Evolutionary conservation across 2,888 invertebrate genomes (phyloP), one percentile per base, ranked within the genome.

Genomic region (Drosophila nigricruria): DNA sequence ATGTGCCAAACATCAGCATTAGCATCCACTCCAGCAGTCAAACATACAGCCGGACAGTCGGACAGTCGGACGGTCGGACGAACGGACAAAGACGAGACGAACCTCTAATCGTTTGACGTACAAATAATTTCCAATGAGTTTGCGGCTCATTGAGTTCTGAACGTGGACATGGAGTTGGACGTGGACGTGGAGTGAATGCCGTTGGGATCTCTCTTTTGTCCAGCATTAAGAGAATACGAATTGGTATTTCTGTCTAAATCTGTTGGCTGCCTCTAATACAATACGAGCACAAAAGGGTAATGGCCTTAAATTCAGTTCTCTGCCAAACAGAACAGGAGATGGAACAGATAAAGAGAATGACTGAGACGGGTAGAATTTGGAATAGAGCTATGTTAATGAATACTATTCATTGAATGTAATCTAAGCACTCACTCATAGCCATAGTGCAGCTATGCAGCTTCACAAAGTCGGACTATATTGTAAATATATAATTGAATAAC

Each of bases 41-140:
- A 63, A 62, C 54, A 64, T 9, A 49, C 45, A 36, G 50, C 63
- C 52, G 25, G 16, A 34, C 52, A 58, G 38, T 16, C 36, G 36
- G 36, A 38, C 18, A 18, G 20, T n/a, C n/a, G n/a, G n/a, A n/a
- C n/a, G n/a, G n/a, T n/a, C 8, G 47, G 30, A 50, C 32, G 50
- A 42, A 56, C 52, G 40, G 40, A 42, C 49, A 56, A 36, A 10
- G 30, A 9, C 8, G 12, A 34, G 40, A 49, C 60, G 49, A 38
- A 50, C 56, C 66, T 73, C 77, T 82, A 82, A 82, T 86, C 82
- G 82, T 73, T 86, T 85, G 85, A 88, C 90, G 90, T 85, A 78
- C 83, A 80, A 85, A 85, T 85, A 89, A 85, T 89, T 86, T 85
- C 70, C 88, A 85, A 85, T 85, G 88, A 89, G 81, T 88, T 85